Evolutionary conservation across 1,140 invertebrate species (phyloP).

Genomic region (Lordiphosa mommai): DNA sequence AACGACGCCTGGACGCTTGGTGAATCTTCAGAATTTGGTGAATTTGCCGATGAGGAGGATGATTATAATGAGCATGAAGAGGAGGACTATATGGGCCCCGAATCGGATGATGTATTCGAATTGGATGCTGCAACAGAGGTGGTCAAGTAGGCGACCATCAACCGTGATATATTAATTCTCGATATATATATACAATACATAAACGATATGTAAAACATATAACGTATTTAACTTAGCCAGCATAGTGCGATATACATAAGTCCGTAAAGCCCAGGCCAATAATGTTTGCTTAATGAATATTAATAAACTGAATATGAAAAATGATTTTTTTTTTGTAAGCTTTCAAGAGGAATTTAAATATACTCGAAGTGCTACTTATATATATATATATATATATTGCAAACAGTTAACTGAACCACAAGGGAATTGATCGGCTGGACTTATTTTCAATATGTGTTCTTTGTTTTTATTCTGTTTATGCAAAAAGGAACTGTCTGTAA

Average conservation of each 20-base stretch:
- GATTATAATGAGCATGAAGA: slow-evolving; percentile 42
- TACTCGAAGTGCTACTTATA: neutral
- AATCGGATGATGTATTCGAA: slow-evolving; percentile 65
- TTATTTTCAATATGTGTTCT: too few relatives aligned
- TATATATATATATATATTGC: too few relatives aligned
- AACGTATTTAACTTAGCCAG: slow-evolving; percentile 52
- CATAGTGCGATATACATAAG: slow-evolving; percentile 47
- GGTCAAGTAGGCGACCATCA: slow-evolving; percentile 44
- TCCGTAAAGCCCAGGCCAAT: slow-evolving; percentile 52
- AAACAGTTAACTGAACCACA: too few relatives aligned
- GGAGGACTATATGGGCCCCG: slow-evolving; percentile 37
- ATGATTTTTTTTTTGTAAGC: neutral
- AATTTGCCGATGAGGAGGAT: slow-evolving; percentile 55
- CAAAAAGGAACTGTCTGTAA: too few relatives aligned
- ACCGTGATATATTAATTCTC: slow-evolving; percentile 65
- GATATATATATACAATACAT: slow-evolving; percentile 50
- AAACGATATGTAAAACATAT: slow-evolving; percentile 50
- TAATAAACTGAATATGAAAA: neutral
- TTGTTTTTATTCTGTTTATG: too few relatives aligned
- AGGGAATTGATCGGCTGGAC: too few relatives aligned
- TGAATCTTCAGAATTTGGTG: slow-evolving; percentile 62
- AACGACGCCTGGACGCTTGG: slow-evolving; percentile 73
- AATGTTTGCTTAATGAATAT: slow-evolving; percentile 1
- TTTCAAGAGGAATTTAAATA: slow-evolving; percentile 25
- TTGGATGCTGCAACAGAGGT: slow-evolving; percentile 38